Evolutionary conservation across 2,888 invertebrate species (phyloP).

Genomic region (Patella pellucida): DNA sequence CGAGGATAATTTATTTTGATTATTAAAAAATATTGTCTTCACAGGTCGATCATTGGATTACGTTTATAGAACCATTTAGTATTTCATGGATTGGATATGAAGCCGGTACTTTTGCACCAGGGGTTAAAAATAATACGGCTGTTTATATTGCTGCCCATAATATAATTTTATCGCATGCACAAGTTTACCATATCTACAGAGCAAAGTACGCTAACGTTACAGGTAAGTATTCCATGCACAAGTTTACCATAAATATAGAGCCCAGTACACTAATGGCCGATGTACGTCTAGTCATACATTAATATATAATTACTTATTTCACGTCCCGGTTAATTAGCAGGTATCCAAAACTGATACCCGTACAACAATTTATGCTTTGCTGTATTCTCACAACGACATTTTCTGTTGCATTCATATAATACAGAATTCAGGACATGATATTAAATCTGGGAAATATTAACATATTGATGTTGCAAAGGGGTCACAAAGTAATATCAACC

Average conservation of each 20-base stretch:
- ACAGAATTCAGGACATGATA: too few species aligned
- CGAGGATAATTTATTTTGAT: too few species aligned
- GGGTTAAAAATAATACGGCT: constrained; percentile 31
- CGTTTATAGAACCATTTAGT: constrained; percentile 80
- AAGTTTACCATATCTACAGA: constrained; percentile 45
- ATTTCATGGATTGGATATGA: constrained; percentile 43
- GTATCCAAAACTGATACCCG: too few species aligned
- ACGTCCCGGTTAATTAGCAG: too few species aligned
- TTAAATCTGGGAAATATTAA: too few species aligned
- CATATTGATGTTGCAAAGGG: too few species aligned
- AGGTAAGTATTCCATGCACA: constrained; percentile 35
- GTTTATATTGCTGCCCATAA: constrained; percentile 76
- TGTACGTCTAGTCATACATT: too few species aligned
- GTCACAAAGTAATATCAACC: too few species aligned
- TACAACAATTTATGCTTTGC: too few species aligned
- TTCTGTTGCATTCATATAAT: too few species aligned
- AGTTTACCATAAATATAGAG: constrained; percentile 43
- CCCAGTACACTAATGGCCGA: constrained; percentile 22
- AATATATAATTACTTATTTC: too few species aligned
- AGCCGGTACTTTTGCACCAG: constrained; percentile 38
- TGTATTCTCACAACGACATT: too few species aligned
- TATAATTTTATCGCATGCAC: constrained; percentile 42
- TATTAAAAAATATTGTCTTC: not conserved
- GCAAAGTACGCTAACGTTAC: constrained; percentile 23
- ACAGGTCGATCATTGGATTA: constrained; percentile 78